Conservation (phyloP, 2,113 vertebrate genomes). For the Dendrocopos noguchii region DNA sequence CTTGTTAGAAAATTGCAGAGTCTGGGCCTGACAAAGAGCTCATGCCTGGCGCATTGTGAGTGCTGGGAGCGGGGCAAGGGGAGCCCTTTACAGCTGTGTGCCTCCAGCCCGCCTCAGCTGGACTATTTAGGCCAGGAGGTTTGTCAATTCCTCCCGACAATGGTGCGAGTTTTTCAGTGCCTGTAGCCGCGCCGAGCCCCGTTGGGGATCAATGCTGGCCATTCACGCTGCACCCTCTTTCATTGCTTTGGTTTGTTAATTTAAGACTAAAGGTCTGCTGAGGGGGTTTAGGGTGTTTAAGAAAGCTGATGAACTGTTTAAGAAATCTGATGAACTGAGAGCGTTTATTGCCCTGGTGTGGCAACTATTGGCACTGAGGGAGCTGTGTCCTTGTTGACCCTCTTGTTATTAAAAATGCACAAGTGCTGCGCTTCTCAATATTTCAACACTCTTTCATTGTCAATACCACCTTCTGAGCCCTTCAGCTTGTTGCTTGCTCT, state of each 20-base stretch:
- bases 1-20: slow-evolving; percentile 88
- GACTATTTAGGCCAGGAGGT: slow-evolving; percentile 84
- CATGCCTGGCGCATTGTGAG: slow-evolving; percentile 83
- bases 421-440: slow-evolving; percentile 84
- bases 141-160: slow-evolving; percentile 87
- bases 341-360: slow-evolving; percentile 84
- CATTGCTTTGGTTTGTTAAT: slow-evolving; percentile 88
- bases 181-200: slow-evolving; percentile 81
- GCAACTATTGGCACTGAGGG: slow-evolving; percentile 83
- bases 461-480: slow-evolving; percentile 88
- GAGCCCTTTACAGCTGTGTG: slow-evolving; percentile 86
- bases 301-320: slow-evolving; percentile 85
- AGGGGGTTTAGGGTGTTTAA: slow-evolving; percentile 85
- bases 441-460: slow-evolving; percentile 86
- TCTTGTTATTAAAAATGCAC: slow-evolving; percentile 89
- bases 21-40: slow-evolving; percentile 86
- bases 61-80: slow-evolving; percentile 74
- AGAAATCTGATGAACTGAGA: slow-evolving; percentile 86
- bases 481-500: slow-evolving; percentile 86
- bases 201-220: slow-evolving; percentile 87
- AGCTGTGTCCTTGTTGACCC: slow-evolving; percentile 88
- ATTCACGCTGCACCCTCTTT: slow-evolving; percentile 86
- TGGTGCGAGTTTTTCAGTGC: slow-evolving; percentile 83
- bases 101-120: slow-evolving; percentile 84
- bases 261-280: slow-evolving; percentile 87